These are phyloP conservation scores for Mystacides longicornis DNA, from an alignment of 2,888 invertebrate species.

Conservation along the genomic window DNA sequence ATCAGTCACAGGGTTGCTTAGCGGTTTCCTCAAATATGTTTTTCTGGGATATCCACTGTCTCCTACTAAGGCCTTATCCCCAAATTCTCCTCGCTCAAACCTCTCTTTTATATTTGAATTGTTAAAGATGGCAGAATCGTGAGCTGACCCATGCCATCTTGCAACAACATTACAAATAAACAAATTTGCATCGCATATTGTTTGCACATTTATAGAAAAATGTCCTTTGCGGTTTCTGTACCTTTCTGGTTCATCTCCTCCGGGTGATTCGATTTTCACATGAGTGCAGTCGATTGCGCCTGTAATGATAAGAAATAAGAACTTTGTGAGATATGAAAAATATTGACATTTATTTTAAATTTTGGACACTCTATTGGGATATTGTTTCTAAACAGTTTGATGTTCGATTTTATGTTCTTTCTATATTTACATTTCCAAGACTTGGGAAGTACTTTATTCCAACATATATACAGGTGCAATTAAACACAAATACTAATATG, in stretches of 20 bases:
- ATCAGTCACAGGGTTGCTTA: background rate
- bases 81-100: background rate
- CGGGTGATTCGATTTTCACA: background rate
- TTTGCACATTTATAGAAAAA: slow-evolving; percentile 1
- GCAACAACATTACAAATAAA: slow-evolving; percentile 1
- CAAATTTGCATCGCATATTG: background rate
- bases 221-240: background rate
- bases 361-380: no score
- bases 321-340: no score
- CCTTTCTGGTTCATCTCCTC: background rate
- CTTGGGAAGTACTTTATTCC: no score
- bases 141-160: slow-evolving; percentile 6
- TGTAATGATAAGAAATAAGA: background rate
- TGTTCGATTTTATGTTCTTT: no score
- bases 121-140: slow-evolving; percentile 4
- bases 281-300: background rate
- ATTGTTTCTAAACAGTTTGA: no score
- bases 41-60: background rate
- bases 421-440: no score
- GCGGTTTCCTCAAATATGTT: background rate
- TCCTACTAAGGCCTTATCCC: background rate
- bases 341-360: no score
- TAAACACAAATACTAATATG: no score
- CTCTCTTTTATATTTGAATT: background rate
- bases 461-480: no score